These are phyloP conservation scores for Allophyes oxyacanthae DNA, from an alignment of 2,888 invertebrate species.

Conservation along the genomic window DNA sequence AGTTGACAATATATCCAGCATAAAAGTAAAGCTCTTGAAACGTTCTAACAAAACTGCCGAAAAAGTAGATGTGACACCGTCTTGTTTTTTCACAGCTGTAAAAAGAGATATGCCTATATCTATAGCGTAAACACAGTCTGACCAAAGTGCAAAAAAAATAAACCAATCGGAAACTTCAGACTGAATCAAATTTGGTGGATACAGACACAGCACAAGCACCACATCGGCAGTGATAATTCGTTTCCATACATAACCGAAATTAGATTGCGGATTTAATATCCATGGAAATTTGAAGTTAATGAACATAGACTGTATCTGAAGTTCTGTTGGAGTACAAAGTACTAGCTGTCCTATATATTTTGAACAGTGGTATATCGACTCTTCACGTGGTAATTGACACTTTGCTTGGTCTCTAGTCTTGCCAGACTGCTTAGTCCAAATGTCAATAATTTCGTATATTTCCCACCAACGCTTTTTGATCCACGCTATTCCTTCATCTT, in stretches of 20 bases:
- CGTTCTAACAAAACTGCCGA: constrained; percentile 71
- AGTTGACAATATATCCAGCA: constrained; percentile 69
- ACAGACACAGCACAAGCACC: constrained; percentile 65
- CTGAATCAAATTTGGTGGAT: constrained; percentile 68
- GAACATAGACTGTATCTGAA: constrained; percentile 73
- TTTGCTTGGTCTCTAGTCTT: constrained; percentile 32
- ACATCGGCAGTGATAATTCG: constrained; percentile 68
- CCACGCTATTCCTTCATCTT: constrained; percentile 78
- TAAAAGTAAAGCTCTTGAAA: constrained; percentile 69
- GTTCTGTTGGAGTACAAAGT: constrained; percentile 68
- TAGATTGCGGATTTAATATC: constrained; percentile 71
- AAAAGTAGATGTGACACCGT: constrained; percentile 60
- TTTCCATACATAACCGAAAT: constrained; percentile 68
- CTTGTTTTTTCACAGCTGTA: constrained; percentile 65
- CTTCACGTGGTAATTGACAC: constrained; percentile 69
- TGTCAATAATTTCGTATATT: constrained; percentile 63
- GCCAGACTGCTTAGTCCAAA: constrained; percentile 56
- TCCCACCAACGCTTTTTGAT: constrained; percentile 79
- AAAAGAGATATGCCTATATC: constrained; percentile 72
- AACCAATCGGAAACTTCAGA: constrained; percentile 61
- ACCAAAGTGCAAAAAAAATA: constrained; percentile 66
- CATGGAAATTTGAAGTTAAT: constrained; percentile 72
- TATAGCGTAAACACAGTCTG: constrained; percentile 66
- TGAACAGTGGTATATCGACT: constrained; percentile 73
- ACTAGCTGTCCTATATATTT: constrained; percentile 80